Evolutionary conservation across 2,113 vertebrate species (phyloP).

Genomic region (Hemiprocne comata): DNA sequence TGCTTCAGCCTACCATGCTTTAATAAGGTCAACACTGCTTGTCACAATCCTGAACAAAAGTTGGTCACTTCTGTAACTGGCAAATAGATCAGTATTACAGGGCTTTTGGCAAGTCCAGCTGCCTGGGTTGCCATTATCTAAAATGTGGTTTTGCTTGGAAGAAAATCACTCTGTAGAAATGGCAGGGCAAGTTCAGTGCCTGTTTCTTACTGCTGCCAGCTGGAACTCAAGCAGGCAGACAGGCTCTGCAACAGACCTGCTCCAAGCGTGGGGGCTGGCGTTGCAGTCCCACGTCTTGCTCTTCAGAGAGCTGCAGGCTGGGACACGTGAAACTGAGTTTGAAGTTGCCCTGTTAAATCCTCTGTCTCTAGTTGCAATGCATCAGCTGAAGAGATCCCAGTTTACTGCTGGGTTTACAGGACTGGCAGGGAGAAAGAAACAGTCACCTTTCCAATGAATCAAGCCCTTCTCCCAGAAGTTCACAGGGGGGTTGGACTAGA

Average conservation of each 20-base stretch:
- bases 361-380: too few species aligned
- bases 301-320: not conserved
- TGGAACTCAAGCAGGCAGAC: accelerated
- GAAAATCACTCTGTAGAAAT: not conserved
- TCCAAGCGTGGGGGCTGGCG: accelerated
- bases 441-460: not conserved
- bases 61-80: not conserved
- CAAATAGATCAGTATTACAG: not conserved
- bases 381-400: not conserved
- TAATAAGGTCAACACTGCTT: not conserved
- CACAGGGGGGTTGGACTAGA: too few species aligned
- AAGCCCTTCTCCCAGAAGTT: not conserved
- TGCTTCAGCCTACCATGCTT: not conserved
- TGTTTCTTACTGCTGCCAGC: not conserved
- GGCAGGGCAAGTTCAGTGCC: not conserved
- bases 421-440: not conserved
- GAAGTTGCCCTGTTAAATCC: not conserved
- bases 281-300: accelerated
- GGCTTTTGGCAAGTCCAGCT: not conserved
- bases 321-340: not conserved
- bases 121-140: not conserved
- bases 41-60: not conserved
- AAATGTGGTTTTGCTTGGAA: not conserved
- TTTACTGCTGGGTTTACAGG: not conserved
- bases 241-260: not conserved